Conservation (phyloP, 35 echinoderm and acorn worm species). For the Diadema setosum region DNA sequence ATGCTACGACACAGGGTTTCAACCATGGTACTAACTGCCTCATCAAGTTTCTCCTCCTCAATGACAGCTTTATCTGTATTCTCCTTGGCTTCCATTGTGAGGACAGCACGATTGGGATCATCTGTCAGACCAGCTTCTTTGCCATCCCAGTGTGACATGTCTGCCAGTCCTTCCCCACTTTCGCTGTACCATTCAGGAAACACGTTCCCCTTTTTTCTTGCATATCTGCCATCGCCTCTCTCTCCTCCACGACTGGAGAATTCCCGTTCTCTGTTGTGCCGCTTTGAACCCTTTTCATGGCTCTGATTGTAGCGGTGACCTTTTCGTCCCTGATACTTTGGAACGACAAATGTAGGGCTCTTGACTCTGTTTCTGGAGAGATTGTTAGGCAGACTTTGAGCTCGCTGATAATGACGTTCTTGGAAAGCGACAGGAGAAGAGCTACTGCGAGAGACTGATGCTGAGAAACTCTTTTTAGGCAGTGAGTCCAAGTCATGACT, state of each 20-base stretch:
- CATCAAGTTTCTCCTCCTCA: slow-evolving; percentile 56
- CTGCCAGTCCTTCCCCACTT: not conserved
- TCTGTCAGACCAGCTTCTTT: not conserved
- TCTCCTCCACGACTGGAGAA: slow-evolving; percentile 22
- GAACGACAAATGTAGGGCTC: slow-evolving; percentile 34
- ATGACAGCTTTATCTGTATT: not conserved
- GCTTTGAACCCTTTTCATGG: not conserved
- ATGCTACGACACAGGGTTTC: slow-evolving; percentile 89
- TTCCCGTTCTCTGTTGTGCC: not conserved
- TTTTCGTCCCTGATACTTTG: slow-evolving; percentile 46
- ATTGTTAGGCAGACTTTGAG: slow-evolving; percentile 77
- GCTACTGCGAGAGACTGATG: slow-evolving; percentile 74
- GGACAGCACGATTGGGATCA: not conserved
- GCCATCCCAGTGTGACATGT: not conserved
- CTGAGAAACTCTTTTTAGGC: slow-evolving; percentile 51
- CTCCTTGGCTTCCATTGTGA: not conserved
- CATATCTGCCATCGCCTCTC: slow-evolving; percentile 4
- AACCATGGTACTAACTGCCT: slow-evolving; percentile 84
- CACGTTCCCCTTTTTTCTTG: slow-evolving; percentile 41
- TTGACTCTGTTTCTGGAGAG: slow-evolving; percentile 23
- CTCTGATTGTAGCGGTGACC: not conserved
- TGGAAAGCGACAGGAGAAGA: slow-evolving; percentile 55
- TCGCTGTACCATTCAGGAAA: slow-evolving; percentile 34
- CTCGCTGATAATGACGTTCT: slow-evolving; percentile 58
- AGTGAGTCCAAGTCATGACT: not conserved